A percentile compares a stretch with the other conserved stretches of the same genome.
Conservation (phyloP, 2,113 vertebrate species). For the Amphilophus citrinellus region DNA sequence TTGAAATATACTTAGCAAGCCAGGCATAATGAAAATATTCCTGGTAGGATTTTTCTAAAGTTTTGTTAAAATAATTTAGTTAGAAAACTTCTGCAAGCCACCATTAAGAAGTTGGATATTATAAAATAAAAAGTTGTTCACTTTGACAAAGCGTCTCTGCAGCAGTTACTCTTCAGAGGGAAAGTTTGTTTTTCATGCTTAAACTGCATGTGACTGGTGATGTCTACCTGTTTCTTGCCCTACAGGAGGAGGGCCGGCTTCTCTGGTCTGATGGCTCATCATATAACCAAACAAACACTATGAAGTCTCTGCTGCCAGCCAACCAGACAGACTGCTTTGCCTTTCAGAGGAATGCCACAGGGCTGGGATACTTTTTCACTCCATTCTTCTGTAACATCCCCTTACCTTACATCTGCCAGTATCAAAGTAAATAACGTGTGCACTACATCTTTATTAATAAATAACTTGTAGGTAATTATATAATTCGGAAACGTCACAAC, state of each 20-base stretch:
- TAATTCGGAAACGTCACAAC: not conserved
- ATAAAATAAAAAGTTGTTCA: not conserved
- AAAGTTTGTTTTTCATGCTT: constrained; percentile 22
- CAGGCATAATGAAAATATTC: not conserved
- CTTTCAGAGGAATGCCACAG: constrained; percentile 85
- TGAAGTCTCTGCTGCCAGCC: constrained; percentile 76
- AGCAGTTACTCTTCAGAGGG: constrained; percentile 11
- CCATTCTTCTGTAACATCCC: constrained; percentile 86
- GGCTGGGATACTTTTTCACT: constrained; percentile 84
- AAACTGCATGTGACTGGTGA: not conserved
- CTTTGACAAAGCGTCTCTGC: not conserved
- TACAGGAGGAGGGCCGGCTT: constrained; percentile 85
- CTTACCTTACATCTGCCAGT: constrained; percentile 90
- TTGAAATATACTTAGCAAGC: not conserved
- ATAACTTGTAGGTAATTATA: not conserved
- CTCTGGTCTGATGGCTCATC: constrained; percentile 85
- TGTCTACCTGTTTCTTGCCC: constrained; percentile 30
- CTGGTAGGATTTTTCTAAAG: not conserved
- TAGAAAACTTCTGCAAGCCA: not conserved
- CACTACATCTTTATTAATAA: constrained; percentile 14
- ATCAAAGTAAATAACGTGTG: constrained; percentile 83
- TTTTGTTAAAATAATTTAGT: constrained; percentile 6
- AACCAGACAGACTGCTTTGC: constrained; percentile 88
- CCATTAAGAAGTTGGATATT: not conserved
- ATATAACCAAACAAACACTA: constrained; percentile 76